These are phyloP conservation scores for Himalopsyche tibetana DNA, from an alignment of 2,888 invertebrate genomes.

Conservation along the genomic window DNA sequence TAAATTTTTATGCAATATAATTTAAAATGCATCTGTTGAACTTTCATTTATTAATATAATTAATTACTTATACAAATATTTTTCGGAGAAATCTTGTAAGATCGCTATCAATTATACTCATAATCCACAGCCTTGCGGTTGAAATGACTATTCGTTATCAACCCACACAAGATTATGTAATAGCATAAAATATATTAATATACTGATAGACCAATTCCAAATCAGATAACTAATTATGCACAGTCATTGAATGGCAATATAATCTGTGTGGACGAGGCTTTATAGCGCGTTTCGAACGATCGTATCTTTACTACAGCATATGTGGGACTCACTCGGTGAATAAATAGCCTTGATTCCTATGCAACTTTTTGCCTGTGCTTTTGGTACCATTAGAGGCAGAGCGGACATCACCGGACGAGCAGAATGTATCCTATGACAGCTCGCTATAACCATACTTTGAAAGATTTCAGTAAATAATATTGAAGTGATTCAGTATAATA, in stretches of 20 bases:
- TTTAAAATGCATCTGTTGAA: too few relatives aligned
- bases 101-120: too few relatives aligned
- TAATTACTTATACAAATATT: too few relatives aligned
- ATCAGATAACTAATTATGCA: slow-evolving; percentile 23
- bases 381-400: background rate
- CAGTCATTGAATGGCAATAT: slow-evolving; percentile 21
- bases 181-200: background rate
- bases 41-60: too few relatives aligned
- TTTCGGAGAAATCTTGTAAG: too few relatives aligned
- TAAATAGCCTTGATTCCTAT: slow-evolving; percentile 46
- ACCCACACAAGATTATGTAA: background rate
- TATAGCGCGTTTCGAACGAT: slow-evolving; percentile 15
- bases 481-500: too few relatives aligned
- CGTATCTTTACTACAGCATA: slow-evolving; percentile 32
- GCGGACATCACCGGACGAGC: slow-evolving; percentile 19
- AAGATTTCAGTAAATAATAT: too few relatives aligned
- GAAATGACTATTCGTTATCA: background rate
- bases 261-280: slow-evolving; percentile 39
- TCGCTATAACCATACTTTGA: too few relatives aligned
- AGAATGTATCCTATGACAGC: background rate
- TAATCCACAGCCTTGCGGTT: too few relatives aligned
- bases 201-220: background rate
- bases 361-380: slow-evolving; percentile 42
- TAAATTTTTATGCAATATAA: too few relatives aligned
- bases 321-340: slow-evolving; percentile 43